Evolutionary conservation across 2,888 invertebrate species (phyloP).

Genomic region (Frankliniella intonsa): DNA sequence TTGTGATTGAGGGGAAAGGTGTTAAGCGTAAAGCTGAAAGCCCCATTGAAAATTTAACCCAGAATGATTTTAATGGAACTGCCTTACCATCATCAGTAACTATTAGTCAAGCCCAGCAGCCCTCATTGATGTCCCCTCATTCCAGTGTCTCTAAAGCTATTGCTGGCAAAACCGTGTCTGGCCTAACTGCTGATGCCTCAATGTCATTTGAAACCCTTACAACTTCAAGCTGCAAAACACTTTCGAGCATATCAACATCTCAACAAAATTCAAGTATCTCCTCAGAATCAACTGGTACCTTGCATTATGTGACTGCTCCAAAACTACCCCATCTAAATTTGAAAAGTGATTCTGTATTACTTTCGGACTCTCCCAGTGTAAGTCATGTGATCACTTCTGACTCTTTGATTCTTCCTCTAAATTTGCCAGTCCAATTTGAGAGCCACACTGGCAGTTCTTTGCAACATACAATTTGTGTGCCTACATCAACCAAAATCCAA

Average conservation of each 20-base stretch:
- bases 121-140: not conserved
- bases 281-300: too few species aligned
- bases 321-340: too few species aligned
- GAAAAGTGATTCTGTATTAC: not conserved
- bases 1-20: not conserved
- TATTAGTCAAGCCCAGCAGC: not conserved
- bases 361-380: not conserved
- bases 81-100: not conserved
- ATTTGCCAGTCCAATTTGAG: not conserved
- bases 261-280: not conserved
- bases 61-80: not conserved
- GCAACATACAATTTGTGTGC: not conserved
- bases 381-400: not conserved
- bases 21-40: not conserved
- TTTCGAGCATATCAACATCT: not conserved
- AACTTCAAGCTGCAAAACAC: not conserved
- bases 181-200: not conserved
- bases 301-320: too few species aligned
- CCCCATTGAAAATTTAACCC: not conserved
- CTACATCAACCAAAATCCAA: not conserved
- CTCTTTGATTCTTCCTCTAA: not conserved
- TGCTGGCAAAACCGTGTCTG: not conserved
- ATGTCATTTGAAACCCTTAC: not conserved
- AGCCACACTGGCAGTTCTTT: not conserved
- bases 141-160: not conserved